Percentiles rank a stretch among this genome's conserved stretches.
Conservation (phyloP, 2,113 vertebrate genomes). For the Caloenas nicobarica region DNA sequence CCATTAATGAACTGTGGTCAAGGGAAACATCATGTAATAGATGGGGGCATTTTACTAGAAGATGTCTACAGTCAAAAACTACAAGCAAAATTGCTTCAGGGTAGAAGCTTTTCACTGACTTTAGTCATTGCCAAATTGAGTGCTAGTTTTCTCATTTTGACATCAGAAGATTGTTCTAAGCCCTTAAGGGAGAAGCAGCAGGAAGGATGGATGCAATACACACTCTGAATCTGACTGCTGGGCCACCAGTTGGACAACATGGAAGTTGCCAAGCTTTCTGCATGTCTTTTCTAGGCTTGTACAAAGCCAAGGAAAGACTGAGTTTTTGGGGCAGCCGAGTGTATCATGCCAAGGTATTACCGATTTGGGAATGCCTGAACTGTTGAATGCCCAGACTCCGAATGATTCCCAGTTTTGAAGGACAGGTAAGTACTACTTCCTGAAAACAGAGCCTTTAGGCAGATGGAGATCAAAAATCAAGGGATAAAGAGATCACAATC, state of each 20-base stretch:
- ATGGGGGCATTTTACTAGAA: background rate
- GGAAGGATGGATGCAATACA: background rate
- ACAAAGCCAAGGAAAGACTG: background rate
- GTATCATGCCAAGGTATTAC: background rate
- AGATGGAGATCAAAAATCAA: background rate
- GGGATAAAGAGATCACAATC: background rate
- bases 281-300: background rate
- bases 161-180: background rate
- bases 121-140: background rate
- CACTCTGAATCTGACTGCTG: background rate
- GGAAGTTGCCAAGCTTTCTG: background rate
- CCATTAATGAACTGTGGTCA: background rate
- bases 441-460: background rate
- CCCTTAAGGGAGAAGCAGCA: background rate
- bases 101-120: background rate
- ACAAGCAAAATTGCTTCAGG: background rate
- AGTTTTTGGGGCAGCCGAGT: background rate
- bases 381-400: background rate
- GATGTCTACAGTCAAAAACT: background rate
- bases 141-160: background rate
- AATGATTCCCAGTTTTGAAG: background rate
- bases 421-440: background rate
- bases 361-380: background rate
- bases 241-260: background rate
- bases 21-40: background rate